Percentiles rank a stretch among this genome's conserved stretches.
These are phyloP conservation scores for Chinchilla lanigera DNA, from an alignment of 2,113 vertebrate species.

Conservation along the genomic window DNA sequence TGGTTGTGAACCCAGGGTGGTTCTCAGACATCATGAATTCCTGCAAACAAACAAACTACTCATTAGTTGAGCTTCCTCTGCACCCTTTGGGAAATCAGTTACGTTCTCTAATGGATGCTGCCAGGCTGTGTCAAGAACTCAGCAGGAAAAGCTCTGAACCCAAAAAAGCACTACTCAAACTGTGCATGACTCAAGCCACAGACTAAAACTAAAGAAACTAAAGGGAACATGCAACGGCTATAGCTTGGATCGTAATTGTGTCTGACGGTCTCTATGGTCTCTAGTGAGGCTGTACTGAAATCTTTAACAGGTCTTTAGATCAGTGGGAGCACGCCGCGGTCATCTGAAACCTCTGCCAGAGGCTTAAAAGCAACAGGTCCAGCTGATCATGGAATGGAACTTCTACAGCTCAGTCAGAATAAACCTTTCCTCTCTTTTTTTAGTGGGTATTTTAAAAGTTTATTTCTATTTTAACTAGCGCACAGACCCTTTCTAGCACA, in stretches of 20 bases:
- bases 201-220: neutral
- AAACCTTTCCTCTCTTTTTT: neutral
- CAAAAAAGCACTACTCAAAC: neutral
- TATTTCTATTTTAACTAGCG: conserved; percentile 55
- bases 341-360: neutral
- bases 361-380: neutral
- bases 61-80: neutral
- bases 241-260: neutral
- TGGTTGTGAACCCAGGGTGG: neutral
- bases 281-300: neutral
- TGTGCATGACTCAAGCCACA: neutral
- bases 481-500: conserved; percentile 5
- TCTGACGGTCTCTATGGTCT: neutral
- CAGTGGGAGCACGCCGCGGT: neutral
- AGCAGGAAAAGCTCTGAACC: neutral
- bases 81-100: neutral
- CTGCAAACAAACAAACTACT: neutral
- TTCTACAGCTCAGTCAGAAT: neutral
- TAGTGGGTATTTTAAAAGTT: conserved; percentile 39
- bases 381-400: neutral
- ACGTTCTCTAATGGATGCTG: neutral
- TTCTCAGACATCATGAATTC: neutral
- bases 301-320: neutral
- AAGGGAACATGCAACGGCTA: neutral
- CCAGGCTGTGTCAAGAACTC: neutral